phyloP scores from a whole-genome alignment of 2,888 invertebrate genomes.

The Perizoma flavofasciatum region DNA sequence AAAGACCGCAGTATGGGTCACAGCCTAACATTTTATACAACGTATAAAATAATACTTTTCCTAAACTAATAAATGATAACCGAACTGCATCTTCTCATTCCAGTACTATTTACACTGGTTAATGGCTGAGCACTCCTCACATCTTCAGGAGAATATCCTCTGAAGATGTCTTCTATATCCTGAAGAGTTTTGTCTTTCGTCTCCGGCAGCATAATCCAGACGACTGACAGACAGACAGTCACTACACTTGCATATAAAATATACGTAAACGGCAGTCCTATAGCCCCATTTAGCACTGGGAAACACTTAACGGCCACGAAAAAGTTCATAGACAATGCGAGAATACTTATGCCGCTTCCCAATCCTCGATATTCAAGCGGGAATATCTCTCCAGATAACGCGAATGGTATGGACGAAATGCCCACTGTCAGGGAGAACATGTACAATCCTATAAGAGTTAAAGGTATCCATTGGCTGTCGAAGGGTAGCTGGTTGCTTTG shows the following conservation, averaged over 20 bases:
- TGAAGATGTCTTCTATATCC: slow-evolving; percentile 85
- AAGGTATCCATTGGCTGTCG: slow-evolving; percentile 74
- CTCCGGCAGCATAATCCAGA: slow-evolving; percentile 86
- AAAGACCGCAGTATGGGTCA: slow-evolving; percentile 38
- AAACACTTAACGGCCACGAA: slow-evolving; percentile 87
- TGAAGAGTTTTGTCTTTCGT: slow-evolving; percentile 86
- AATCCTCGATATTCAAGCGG: slow-evolving; percentile 85
- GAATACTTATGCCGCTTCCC: slow-evolving; percentile 86
- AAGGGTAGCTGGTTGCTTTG: slow-evolving; percentile 56
- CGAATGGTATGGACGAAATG: slow-evolving; percentile 87
- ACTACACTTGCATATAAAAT: slow-evolving; percentile 83
- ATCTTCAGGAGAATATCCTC: slow-evolving; percentile 56
- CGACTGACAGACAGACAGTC: slow-evolving; percentile 75
- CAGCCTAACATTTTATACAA: slow-evolving; percentile 30
- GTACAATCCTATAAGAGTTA: slow-evolving; percentile 79
- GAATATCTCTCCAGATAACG: slow-evolving; percentile 89
- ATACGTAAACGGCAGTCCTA: slow-evolving; percentile 85
- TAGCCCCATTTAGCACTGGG: slow-evolving; percentile 78
- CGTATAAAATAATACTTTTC: slow-evolving; percentile 30
- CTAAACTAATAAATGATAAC: slow-evolving; percentile 62
- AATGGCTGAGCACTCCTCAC: slow-evolving; percentile 57
- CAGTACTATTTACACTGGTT: slow-evolving; percentile 45
- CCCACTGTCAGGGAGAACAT: slow-evolving; percentile 85
- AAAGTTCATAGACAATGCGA: slow-evolving; percentile 85
- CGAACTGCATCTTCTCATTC: slow-evolving; percentile 67